A percentile compares a stretch with the other conserved stretches of the same genome.
These are phyloP conservation scores for Metacarcinus magister DNA, from an alignment of 2,888 invertebrate species.

Conservation along the genomic window DNA sequence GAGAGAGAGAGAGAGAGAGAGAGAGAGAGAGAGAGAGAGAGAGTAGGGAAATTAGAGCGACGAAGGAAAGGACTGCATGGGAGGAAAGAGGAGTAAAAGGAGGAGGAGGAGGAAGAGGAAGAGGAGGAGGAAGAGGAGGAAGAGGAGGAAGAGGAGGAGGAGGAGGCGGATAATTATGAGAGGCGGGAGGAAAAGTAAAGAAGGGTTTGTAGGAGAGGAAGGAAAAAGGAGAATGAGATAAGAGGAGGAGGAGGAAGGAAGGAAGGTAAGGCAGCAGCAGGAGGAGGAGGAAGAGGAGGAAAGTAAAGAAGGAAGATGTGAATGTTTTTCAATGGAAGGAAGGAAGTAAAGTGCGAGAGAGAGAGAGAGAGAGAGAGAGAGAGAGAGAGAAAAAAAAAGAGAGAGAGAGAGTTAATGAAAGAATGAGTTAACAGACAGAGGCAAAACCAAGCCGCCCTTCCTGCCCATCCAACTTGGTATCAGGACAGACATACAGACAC, in stretches of 20 bases:
- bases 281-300: too few species aligned
- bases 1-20: constrained; percentile 26
- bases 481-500: not conserved
- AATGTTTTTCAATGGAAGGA: too few species aligned
- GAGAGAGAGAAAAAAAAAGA: not conserved
- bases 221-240: too few species aligned
- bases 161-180: too few species aligned
- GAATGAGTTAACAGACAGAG: not conserved
- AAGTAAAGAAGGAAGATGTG: too few species aligned
- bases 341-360: not conserved
- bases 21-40: constrained; percentile 26
- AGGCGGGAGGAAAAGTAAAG: too few species aligned
- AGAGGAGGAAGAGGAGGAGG: too few species aligned
- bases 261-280: too few species aligned
- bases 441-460: not conserved
- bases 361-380: not conserved
- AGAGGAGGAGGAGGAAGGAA: too few species aligned
- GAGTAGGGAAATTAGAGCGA: not conserved
- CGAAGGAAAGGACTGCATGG: too few species aligned
- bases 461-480: not conserved
- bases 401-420: not conserved
- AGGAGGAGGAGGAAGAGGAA: not conserved
- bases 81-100: too few species aligned
- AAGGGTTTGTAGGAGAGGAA: too few species aligned
- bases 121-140: not conserved